A percentile compares a stretch with the other conserved stretches of the same genome.
These are phyloP conservation scores for Pycnonotus jocosus DNA, from an alignment of 2,113 vertebrate genomes.

Conservation along the genomic window DNA sequence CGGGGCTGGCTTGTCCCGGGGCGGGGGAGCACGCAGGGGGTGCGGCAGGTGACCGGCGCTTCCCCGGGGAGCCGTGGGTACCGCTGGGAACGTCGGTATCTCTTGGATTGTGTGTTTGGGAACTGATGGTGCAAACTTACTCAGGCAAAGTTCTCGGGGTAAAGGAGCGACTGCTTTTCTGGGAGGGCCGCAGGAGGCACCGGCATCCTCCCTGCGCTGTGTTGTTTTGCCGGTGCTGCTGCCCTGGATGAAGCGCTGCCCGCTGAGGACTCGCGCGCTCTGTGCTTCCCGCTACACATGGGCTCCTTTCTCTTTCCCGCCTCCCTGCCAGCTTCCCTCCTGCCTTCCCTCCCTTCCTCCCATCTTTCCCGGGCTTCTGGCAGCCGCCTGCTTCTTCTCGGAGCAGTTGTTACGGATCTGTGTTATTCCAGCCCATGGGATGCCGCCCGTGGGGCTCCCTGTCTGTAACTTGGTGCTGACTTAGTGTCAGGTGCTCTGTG, in stretches of 20 bases:
- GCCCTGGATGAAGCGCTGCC: neutral
- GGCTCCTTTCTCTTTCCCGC: neutral
- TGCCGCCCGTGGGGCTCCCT: neutral
- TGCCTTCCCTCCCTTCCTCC: neutral
- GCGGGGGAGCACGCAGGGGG: neutral
- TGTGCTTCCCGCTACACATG: neutral
- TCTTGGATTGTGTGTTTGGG: neutral
- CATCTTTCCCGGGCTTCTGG: neutral
- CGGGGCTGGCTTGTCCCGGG: neutral
- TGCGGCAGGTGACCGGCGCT: neutral
- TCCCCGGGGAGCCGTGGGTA: neutral
- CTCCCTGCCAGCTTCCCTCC: neutral
- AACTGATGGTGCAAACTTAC: neutral
- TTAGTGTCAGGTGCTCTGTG: neutral
- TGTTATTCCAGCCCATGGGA: neutral
- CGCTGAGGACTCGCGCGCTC: neutral
- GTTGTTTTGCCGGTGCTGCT: neutral
- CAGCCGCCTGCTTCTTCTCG: neutral
- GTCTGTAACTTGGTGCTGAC: neutral
- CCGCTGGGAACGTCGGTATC: accelerated
- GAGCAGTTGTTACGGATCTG: neutral
- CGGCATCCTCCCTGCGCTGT: neutral
- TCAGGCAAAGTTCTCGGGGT: neutral
- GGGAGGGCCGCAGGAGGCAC: neutral
- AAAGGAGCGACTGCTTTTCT: neutral